Evolutionary conservation across 2,113 vertebrate species (phyloP), one percentile per base, ranked within the genome.

Genomic region (Lucifuga dentata): DNA sequence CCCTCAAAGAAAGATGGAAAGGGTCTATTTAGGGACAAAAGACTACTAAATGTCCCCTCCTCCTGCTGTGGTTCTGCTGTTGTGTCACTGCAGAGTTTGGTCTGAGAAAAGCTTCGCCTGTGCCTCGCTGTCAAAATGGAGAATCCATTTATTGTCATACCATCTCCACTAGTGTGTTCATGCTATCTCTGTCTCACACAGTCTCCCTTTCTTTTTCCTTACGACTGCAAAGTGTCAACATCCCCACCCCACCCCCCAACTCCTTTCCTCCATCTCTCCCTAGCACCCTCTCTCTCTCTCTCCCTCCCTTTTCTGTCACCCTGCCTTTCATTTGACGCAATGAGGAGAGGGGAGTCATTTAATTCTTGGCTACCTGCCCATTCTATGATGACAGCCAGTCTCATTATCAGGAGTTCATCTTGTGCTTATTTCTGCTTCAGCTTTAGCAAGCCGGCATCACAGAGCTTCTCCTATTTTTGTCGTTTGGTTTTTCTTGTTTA

Each of bases 341-440:
- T n/a, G n/a, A 80, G 68, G 63, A 67, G 66, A 83, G 57, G 76
- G 71, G 90, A 86, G 90, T 87, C 74, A 90, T 94, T 92, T 93
- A 67, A 83, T 73, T 86, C 68, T 83, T 93, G 94, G 92, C 92
- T 48, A 46, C 20, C 1, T 32, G 84, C 93, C 95, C 86, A 2
- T 38, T 78, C 77, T 70, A 17, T 79, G 58, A 79, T 80, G 75
- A 74, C 77, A 81, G 77, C 71, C 64, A 26, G 17, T 65, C 51
- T 89, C 73, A 73, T 86, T 78, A 76, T 76, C 48, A 26, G 63
- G 56, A 56, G 45, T 66, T 80, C 72, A 55, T 82, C 71, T 69
- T 65, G 44, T 73, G 41, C 13, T 57, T 75, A 26, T 65, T 76
- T 79, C 32, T 74, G 61, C 60, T 76, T 73, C 35, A 39, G 16